Percentiles rank a stretch among this genome's conserved stretches.
Conservation (phyloP, 2,113 vertebrate genomes). For the Mobula hypostoma region DNA sequence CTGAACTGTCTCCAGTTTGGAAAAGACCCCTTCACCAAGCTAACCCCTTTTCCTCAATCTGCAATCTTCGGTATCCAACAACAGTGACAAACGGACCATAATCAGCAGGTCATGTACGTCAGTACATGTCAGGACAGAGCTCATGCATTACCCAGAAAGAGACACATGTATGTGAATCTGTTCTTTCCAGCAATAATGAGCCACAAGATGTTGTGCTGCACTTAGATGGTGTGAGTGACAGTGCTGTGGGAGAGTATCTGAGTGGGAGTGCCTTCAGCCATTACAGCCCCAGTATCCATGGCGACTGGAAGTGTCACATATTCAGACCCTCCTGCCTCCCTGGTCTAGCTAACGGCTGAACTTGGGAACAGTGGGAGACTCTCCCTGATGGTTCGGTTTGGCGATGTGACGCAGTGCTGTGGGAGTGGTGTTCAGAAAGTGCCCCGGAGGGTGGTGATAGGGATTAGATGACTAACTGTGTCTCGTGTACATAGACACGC, state of each 20-base stretch:
- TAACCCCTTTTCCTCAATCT: not conserved
- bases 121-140: not conserved
- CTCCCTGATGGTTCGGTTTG: not conserved
- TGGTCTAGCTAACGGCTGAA: not conserved
- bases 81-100: not conserved
- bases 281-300: not conserved
- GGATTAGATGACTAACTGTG: too few species aligned
- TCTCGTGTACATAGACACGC: too few species aligned
- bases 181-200: not conserved
- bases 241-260: not conserved
- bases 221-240: not conserved
- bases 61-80: not conserved
- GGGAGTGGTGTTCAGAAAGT: not conserved
- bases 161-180: not conserved
- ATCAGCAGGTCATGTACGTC: not conserved
- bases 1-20: slow-evolving; percentile 46
- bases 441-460: not conserved
- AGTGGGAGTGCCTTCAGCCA: not conserved
- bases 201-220: not conserved
- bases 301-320: not conserved
- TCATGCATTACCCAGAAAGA: not conserved
- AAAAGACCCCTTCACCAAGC: slow-evolving; percentile 10
- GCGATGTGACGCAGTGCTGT: not conserved
- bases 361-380: not conserved
- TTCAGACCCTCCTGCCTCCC: not conserved